phyloP scores from a whole-genome alignment of 37 sponge, comb jelly and placozoan genomes.

The Hexactinellida sp. region DNA sequence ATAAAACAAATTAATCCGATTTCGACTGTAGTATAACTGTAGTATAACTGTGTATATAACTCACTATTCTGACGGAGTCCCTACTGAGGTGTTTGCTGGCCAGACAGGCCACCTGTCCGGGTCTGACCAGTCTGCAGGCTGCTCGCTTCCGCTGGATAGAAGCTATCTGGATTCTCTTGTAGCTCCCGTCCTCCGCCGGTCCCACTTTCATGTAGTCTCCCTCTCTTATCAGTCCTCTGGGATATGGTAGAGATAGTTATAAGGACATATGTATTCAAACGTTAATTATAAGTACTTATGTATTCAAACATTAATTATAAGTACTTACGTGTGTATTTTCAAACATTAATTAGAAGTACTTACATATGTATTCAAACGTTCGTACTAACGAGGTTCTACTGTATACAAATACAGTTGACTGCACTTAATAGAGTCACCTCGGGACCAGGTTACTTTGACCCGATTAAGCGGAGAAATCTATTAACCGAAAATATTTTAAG shows the following conservation, averaged over 20 bases:
- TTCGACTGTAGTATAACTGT: too few relatives aligned
- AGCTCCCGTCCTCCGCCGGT: slow-evolving; percentile 51
- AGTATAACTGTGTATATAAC: not conserved
- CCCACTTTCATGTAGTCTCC: slow-evolving; percentile 63
- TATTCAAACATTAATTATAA: too few relatives aligned
- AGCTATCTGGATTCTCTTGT: slow-evolving; percentile 32
- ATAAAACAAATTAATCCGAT: too few relatives aligned
- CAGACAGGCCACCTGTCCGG: slow-evolving; percentile 82
- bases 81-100: slow-evolving; percentile 49
- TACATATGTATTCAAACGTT: too few relatives aligned
- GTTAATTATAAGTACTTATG: not conserved
- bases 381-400: too few relatives aligned
- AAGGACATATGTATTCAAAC: not conserved
- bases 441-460: too few relatives aligned
- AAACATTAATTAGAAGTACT: too few relatives aligned
- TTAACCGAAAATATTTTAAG: too few relatives aligned
- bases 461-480: too few relatives aligned
- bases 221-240: slow-evolving; percentile 72
- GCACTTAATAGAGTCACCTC: too few relatives aligned
- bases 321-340: too few relatives aligned
- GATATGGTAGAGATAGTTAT: not conserved
- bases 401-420: too few relatives aligned
- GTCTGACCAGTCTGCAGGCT: slow-evolving; percentile 64
- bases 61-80: slow-evolving; percentile 31
- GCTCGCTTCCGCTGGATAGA: slow-evolving; percentile 65